phyloP scores from a whole-genome alignment of 2,888 invertebrate genomes.

The Monopis laevigella region DNA sequence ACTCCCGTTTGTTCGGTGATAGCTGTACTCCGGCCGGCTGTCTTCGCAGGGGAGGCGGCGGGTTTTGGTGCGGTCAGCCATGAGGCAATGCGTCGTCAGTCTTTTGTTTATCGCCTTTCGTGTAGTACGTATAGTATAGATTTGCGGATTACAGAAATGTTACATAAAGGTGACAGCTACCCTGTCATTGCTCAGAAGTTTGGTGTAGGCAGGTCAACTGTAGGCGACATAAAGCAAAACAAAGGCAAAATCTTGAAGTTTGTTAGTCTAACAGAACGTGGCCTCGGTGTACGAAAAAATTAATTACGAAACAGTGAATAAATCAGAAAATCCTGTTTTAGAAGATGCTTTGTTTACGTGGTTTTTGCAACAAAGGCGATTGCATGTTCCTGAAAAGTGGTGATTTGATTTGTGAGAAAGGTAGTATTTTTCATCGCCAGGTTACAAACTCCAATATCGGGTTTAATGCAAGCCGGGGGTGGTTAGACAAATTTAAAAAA shows the following conservation, averaged over 20 bases:
- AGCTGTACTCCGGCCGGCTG: conserved; percentile 15
- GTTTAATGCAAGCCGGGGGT: conserved; percentile 19
- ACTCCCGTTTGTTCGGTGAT: conserved; percentile 15
- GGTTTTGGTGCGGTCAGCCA: neutral
- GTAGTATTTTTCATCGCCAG: conserved; percentile 14
- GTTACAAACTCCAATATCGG: conserved; percentile 14
- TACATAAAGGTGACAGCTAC: conserved; percentile 17
- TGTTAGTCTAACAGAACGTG: neutral
- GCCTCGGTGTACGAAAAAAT: conserved; percentile 2
- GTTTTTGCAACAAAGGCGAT: conserved; percentile 13
- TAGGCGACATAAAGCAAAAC: conserved; percentile 8
- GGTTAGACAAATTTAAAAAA: conserved; percentile 21
- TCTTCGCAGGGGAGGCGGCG: conserved; percentile 10
- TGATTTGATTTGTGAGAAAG: conserved; percentile 16
- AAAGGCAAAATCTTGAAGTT: neutral
- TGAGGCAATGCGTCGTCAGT: conserved; percentile 16
- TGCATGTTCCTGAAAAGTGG: conserved; percentile 11
- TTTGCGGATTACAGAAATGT: conserved; percentile 17
- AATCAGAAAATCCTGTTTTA: conserved; percentile 8
- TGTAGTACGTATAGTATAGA: conserved; percentile 19
- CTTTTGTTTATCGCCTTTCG: conserved; percentile 17
- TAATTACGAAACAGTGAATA: conserved; percentile 4
- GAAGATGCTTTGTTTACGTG: conserved; percentile 12
- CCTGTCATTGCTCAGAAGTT: conserved; percentile 15
- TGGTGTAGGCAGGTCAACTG: conserved; percentile 10